A percentile compares a stretch with the other conserved stretches of the same genome.
Conservation (phyloP, 2,113 vertebrate genomes). For the Cryptotis parvus region DNA sequence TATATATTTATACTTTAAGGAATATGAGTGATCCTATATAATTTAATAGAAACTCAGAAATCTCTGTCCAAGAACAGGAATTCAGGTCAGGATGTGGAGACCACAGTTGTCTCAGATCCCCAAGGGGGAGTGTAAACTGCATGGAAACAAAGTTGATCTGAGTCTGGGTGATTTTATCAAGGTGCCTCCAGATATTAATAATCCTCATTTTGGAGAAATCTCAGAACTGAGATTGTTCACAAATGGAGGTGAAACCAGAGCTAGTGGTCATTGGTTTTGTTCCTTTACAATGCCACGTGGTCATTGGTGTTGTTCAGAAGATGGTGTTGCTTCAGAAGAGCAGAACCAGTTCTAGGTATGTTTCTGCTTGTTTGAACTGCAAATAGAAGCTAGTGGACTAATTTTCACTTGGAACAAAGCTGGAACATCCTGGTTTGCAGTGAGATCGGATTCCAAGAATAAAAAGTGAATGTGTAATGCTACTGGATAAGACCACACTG, state of each 20-base stretch:
- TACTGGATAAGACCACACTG: constrained; percentile 24
- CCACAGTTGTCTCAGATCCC: background rate
- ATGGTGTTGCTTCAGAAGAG: constrained; percentile 17
- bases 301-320: background rate
- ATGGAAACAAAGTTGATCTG: background rate
- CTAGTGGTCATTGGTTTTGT: background rate
- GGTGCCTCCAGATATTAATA: background rate
- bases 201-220: background rate
- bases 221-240: background rate
- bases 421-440: background rate
- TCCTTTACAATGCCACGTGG: background rate
- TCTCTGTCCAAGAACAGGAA: background rate
- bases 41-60: background rate
- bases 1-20: background rate
- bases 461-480: constrained; percentile 25
- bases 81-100: background rate
- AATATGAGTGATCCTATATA: background rate
- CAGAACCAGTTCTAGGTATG: background rate
- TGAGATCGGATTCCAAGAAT: constrained; percentile 22
- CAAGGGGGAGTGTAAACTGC: background rate
- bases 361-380: constrained; percentile 18
- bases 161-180: background rate
- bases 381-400: background rate
- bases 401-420: too few relatives aligned
- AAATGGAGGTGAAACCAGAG: background rate